Percentiles rank a stretch among this genome's conserved stretches.
Conservation (phyloP, 2,797 vertebrate species). For the Denticeps clupeoides region DNA sequence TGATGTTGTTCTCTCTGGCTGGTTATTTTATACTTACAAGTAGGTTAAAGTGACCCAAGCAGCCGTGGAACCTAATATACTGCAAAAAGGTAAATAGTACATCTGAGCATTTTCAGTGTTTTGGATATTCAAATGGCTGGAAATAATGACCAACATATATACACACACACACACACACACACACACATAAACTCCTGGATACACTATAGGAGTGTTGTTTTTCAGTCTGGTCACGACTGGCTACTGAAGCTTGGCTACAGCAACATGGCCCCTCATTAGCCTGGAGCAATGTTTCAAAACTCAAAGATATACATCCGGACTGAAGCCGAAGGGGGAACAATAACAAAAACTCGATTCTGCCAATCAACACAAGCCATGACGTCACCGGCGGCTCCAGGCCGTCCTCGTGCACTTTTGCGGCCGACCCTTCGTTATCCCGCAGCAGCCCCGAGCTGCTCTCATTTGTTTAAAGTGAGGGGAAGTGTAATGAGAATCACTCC, state of each 20-base stretch:
- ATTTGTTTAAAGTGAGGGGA: neutral
- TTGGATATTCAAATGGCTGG: too few species aligned
- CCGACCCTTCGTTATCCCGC: too few species aligned
- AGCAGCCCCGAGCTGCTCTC: neutral
- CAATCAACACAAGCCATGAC: too few species aligned
- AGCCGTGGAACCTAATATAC: too few species aligned
- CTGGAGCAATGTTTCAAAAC: neutral
- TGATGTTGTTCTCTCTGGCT: too few species aligned
- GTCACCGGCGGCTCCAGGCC: neutral
- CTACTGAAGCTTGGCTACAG: slow-evolving; percentile 1
- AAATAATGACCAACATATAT: neutral
- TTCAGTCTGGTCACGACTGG: neutral
- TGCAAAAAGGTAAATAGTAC: too few species aligned
- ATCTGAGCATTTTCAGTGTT: too few species aligned
- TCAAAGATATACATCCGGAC: too few species aligned
- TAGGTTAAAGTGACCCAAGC: too few species aligned
- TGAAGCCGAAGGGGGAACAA: too few species aligned
- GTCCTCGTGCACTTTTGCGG: neutral
- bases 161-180: neutral
- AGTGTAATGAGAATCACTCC: neutral
- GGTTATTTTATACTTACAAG: too few species aligned
- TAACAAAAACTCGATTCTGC: too few species aligned
- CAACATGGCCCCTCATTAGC: neutral
- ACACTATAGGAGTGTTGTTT: neutral
- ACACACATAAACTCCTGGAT: neutral